Evolutionary conservation across 2,113 vertebrate genomes (phyloP).

Genomic region (Cochlearius cochlearius): DNA sequence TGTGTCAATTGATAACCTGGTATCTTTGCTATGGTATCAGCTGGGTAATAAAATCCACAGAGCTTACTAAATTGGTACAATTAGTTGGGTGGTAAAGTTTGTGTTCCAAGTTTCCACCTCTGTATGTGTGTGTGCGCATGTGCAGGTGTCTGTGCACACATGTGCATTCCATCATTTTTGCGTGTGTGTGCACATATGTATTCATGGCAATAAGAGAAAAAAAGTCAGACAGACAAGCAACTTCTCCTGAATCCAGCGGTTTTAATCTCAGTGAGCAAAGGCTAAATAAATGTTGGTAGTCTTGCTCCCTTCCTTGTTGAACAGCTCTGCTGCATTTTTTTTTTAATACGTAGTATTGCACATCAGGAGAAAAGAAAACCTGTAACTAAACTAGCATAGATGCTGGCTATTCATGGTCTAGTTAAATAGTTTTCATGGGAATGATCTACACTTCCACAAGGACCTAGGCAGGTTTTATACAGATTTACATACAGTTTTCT

Average conservation of each 20-base stretch:
- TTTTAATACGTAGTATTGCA: background rate
- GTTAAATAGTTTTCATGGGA: background rate
- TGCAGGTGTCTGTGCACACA: too few relatives aligned
- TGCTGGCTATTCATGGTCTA: background rate
- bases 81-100: background rate
- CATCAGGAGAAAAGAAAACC: background rate
- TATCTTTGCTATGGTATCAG: background rate
- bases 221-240: background rate
- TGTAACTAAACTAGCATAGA: background rate
- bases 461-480: background rate
- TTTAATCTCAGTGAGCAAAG: background rate
- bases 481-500: background rate
- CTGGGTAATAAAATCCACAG: background rate
- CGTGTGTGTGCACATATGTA: background rate
- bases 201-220: background rate
- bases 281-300: background rate
- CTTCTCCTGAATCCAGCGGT: background rate
- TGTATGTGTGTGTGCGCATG: background rate
- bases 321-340: background rate
- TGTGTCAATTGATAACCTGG: background rate
- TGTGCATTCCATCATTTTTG: background rate
- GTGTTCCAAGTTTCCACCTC: background rate
- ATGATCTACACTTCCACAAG: background rate
- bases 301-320: background rate
- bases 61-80: background rate